phyloP scores from a whole-genome alignment of 2,113 vertebrate species.

The Gasterosteus nipponicus region DNA sequence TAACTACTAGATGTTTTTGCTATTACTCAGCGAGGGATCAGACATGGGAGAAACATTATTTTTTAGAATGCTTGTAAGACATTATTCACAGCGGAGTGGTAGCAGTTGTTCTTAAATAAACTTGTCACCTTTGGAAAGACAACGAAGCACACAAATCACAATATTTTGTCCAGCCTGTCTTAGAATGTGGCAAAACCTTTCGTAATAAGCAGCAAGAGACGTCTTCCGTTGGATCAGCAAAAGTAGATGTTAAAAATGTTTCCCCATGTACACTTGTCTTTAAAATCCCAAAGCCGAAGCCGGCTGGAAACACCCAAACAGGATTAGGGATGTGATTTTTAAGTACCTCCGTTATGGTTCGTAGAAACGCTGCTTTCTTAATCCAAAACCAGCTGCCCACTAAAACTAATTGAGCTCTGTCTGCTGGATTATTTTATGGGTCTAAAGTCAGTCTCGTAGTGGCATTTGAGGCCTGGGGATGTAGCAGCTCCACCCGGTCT shows the following conservation, averaged over 20 bases:
- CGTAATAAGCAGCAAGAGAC: neutral
- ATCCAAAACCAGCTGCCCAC: conserved; percentile 14
- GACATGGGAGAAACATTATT: neutral
- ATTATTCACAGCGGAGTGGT: conserved; percentile 24
- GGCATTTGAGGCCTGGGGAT: neutral
- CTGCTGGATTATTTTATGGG: neutral
- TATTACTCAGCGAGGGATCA: conserved; percentile 10
- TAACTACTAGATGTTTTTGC: conserved; percentile 14
- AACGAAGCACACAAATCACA: neutral
- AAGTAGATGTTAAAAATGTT: conserved; percentile 11
- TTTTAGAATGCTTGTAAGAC: neutral
- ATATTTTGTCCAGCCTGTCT: neutral
- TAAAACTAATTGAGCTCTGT: conserved; percentile 1
- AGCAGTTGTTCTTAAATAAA: neutral
- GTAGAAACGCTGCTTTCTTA: conserved; percentile 12
- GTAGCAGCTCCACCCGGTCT: neutral
- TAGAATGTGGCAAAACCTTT: neutral
- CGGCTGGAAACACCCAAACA: conserved; percentile 10
- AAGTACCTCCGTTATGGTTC: neutral
- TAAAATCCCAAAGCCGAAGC: conserved; percentile 26
- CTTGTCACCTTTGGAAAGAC: neutral
- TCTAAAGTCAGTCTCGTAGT: neutral
- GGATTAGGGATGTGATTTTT: conserved; percentile 16
- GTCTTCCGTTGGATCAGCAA: conserved; percentile 53
- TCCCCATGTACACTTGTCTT: conserved; percentile 16